Conservation (phyloP, 2,888 invertebrate genomes). For the Megalurothrips usitatus region DNA sequence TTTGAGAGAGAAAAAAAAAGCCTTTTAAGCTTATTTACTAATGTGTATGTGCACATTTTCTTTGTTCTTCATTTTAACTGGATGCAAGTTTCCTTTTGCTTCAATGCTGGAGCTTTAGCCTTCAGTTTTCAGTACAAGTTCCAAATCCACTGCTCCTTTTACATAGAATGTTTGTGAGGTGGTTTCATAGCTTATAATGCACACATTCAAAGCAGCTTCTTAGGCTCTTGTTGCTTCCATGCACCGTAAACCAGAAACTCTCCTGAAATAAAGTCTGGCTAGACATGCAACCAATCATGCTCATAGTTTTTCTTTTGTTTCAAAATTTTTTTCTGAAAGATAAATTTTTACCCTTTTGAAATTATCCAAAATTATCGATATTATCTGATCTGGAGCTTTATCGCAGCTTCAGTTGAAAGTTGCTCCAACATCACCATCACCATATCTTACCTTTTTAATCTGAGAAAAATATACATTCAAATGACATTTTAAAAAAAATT, state of each 20-base stretch:
- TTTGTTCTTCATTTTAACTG: no score
- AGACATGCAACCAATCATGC: not conserved
- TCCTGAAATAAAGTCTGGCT: not conserved
- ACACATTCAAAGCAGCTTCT: slow-evolving; percentile 18
- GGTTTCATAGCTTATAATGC: not conserved
- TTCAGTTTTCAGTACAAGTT: no score
- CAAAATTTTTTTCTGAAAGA: not conserved
- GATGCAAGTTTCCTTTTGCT: no score
- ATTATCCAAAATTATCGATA: not conserved
- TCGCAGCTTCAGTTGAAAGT: not conserved
- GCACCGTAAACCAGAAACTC: not conserved
- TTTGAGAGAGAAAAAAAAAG: no score
- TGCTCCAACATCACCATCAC: not conserved
- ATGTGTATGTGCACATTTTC: no score
- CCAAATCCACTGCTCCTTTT: not conserved
- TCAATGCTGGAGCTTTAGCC: no score
- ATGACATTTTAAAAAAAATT: not conserved
- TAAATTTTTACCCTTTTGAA: no score
- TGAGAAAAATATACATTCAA: no score
- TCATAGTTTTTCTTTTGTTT: not conserved
- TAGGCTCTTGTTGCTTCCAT: slow-evolving; percentile 4
- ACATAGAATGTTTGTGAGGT: not conserved
- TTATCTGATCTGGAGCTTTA: not conserved
- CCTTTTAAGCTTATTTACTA: no score
- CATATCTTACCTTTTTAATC: not conserved